Conservation (phyloP, 2,888 invertebrate species). For the Boloria selene region DNA sequence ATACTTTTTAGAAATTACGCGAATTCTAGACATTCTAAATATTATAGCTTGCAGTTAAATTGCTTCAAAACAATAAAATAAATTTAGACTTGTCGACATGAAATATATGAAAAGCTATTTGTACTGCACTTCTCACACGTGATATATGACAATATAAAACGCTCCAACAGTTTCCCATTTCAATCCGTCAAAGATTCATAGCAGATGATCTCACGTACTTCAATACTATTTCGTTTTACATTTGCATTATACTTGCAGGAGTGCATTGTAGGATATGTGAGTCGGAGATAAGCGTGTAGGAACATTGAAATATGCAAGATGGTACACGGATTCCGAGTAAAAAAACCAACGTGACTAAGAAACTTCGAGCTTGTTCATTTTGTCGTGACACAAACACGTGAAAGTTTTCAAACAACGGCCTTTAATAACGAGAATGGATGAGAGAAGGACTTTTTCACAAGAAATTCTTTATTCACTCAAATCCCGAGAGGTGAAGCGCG, state of each 20-base stretch:
- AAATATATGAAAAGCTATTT: slow-evolving; percentile 19
- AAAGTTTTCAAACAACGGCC: background rate
- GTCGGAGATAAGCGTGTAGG: background rate
- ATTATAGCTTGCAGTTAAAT: background rate
- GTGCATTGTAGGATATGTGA: slow-evolving; percentile 12
- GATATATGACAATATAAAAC: slow-evolving; percentile 30
- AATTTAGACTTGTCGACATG: background rate
- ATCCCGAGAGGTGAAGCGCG: slow-evolving; percentile 44
- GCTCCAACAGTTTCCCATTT: slow-evolving; percentile 30
- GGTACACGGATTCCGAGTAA: background rate
- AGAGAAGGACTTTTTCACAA: background rate
- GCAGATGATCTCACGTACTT: slow-evolving; percentile 29
- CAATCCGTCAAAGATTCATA: slow-evolving; percentile 35
- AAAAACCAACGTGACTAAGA: background rate
- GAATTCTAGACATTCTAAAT: too few relatives aligned
- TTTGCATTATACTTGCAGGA: slow-evolving; percentile 23
- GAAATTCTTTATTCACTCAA: slow-evolving; percentile 63
- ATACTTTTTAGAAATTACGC: too few relatives aligned
- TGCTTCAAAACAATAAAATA: background rate
- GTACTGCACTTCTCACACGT: slow-evolving; percentile 14
- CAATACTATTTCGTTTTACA: slow-evolving; percentile 29
- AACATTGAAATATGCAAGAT: background rate
- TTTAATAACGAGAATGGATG: background rate
- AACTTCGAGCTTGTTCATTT: background rate
- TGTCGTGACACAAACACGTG: background rate